Evolutionary conservation across 2,797 vertebrate genomes (phyloP).

Genomic region (Microtus californicus): DNA sequence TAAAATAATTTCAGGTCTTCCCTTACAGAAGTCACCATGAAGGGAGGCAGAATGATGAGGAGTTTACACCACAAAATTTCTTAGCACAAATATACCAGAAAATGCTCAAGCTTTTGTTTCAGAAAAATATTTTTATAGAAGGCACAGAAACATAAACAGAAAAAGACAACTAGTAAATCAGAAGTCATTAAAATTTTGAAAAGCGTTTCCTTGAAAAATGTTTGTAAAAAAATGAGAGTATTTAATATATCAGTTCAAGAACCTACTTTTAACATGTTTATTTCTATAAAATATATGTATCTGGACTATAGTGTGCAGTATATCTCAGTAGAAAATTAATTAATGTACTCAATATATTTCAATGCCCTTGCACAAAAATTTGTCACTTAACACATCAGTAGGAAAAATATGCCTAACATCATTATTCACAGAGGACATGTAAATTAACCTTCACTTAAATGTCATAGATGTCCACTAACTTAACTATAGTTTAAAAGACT

Average conservation of each 20-base stretch:
- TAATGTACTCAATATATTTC: background rate
- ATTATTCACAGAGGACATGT: background rate
- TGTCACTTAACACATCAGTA: background rate
- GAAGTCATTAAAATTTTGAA: background rate
- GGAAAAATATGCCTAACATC: background rate
- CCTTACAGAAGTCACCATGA: background rate
- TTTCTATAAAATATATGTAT: background rate
- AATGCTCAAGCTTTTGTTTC: conserved; percentile 1
- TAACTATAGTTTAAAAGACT: background rate
- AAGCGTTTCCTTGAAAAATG: background rate
- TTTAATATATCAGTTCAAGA: background rate
- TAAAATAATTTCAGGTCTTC: background rate
- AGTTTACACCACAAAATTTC: background rate
- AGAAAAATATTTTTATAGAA: background rate
- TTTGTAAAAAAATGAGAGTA: background rate
- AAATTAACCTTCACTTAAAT: background rate
- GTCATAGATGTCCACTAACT: background rate
- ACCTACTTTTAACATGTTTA: background rate
- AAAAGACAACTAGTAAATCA: background rate
- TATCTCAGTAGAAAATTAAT: background rate
- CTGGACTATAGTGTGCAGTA: background rate
- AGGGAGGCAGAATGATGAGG: background rate
- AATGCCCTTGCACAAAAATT: background rate
- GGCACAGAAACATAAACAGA: background rate
- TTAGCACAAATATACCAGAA: background rate